phyloP scores from a whole-genome alignment of 2,888 invertebrate species.

The Agonum fuliginosum region DNA sequence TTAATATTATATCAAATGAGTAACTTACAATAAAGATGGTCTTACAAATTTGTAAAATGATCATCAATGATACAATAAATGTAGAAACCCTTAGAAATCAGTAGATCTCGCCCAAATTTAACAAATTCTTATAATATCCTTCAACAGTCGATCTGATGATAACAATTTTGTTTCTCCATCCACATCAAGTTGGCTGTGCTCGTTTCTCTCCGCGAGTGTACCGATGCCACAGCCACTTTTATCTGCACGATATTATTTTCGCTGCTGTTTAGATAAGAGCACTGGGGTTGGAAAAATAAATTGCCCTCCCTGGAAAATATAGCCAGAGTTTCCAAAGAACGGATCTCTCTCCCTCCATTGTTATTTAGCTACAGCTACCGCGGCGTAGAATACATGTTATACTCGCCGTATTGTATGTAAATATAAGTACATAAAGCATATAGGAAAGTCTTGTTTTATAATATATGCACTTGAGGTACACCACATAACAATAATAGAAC shows the following conservation, averaged over 20 bases:
- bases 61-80: conserved; percentile 2
- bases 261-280: conserved; percentile 74
- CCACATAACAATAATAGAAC: too few species aligned
- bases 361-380: conserved; percentile 59
- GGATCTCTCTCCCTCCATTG: conserved; percentile 70
- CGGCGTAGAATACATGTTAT: not conserved
- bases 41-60: conserved; percentile 15
- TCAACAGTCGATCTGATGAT: conserved; percentile 24
- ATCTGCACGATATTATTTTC: conserved; percentile 74
- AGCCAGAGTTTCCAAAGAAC: conserved; percentile 73
- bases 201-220: conserved; percentile 67
- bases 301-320: conserved; percentile 73
- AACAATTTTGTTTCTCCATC: conserved; percentile 24
- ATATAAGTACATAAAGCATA: conserved; percentile 58
- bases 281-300: conserved; percentile 74
- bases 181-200: not conserved
- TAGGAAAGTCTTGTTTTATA: conserved; percentile 52
- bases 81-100: not conserved
- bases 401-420: conserved; percentile 48
- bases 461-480: conserved; percentile 59
- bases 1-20: too few species aligned
- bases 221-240: conserved; percentile 71
- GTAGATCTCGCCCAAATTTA: not conserved
- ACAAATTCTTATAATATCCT: conserved; percentile 41
- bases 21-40: too few species aligned